A percentile compares a stretch with the other conserved stretches of the same genome.
Conservation (phyloP, 2,888 invertebrate genomes). For the Hartigia nigra region DNA sequence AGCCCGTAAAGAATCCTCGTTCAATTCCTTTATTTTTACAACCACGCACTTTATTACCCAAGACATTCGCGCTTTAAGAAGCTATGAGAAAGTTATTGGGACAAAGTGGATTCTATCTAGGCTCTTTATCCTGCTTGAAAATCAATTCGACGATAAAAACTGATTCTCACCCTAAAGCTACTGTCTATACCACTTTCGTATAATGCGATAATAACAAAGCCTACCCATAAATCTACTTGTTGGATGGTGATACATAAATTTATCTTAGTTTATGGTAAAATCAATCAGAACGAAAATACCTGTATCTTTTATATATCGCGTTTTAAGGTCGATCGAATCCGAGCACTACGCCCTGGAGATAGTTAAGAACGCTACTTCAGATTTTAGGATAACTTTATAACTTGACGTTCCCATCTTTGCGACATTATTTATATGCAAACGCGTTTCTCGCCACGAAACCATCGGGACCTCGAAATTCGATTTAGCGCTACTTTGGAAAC, state of each 20-base stretch:
- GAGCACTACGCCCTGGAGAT: neutral
- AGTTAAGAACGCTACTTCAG: slow-evolving; percentile 7
- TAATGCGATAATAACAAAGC: neutral
- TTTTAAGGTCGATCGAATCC: slow-evolving; percentile 5
- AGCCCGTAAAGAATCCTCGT: neutral
- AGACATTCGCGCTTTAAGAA: neutral
- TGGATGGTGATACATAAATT: slow-evolving; percentile 45
- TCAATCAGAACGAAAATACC: slow-evolving; percentile 1
- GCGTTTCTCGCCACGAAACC: slow-evolving; percentile 17
- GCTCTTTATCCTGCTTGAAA: neutral
- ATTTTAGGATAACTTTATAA: slow-evolving; percentile 36
- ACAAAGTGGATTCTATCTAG: neutral
- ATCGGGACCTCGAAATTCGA: slow-evolving; percentile 47
- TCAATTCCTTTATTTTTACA: neutral
- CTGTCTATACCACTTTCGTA: neutral
- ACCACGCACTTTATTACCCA: neutral
- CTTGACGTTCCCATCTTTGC: slow-evolving; percentile 42
- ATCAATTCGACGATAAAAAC: neutral
- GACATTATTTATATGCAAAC: slow-evolving; percentile 56
- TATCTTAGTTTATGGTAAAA: slow-evolving; percentile 15
- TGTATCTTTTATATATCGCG: slow-evolving; percentile 4
- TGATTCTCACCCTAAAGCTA: neutral
- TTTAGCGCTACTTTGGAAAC: slow-evolving; percentile 43
- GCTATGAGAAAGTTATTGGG: neutral
- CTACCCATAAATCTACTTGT: neutral